These are phyloP conservation scores for Teleopsis dalmanni DNA, from an alignment of 1,140 invertebrate genomes.

Conservation along the genomic window DNA sequence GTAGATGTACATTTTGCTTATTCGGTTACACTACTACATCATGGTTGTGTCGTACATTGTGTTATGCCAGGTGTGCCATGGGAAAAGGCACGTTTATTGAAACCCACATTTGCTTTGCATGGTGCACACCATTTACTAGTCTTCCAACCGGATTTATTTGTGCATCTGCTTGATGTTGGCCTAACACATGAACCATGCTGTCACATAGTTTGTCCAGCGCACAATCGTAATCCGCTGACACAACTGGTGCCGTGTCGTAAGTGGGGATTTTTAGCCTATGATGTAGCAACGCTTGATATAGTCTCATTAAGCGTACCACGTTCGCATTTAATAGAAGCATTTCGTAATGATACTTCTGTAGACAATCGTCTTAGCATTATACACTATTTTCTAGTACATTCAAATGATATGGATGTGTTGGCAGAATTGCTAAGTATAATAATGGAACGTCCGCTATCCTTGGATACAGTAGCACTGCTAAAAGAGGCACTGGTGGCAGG, in stretches of 20 bases:
- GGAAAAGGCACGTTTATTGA: constrained; percentile 61
- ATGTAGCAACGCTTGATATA: constrained; percentile 63
- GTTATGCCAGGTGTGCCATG: constrained; percentile 71
- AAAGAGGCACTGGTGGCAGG: constrained; percentile 71
- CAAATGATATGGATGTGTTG: constrained; percentile 60
- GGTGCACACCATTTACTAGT: constrained; percentile 69
- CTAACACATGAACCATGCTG: constrained; percentile 70
- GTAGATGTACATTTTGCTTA: constrained; percentile 72
- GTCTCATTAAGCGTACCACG: constrained; percentile 56
- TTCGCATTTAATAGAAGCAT: constrained; percentile 57
- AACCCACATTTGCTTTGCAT: constrained; percentile 66
- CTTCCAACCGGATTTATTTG: constrained; percentile 67
- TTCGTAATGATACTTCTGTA: constrained; percentile 55
- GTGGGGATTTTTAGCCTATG: constrained; percentile 52
- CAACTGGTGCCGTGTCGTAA: constrained; percentile 57
- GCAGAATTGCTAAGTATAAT: constrained; percentile 48
- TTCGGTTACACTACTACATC: constrained; percentile 70
- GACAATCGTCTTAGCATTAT: constrained; percentile 67
- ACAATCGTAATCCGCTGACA: constrained; percentile 51
- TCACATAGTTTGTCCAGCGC: constrained; percentile 60
- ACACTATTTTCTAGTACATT: constrained; percentile 71
- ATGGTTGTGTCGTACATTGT: constrained; percentile 73
- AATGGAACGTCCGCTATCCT: constrained; percentile 32
- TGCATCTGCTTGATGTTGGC: constrained; percentile 72
- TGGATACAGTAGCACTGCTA: constrained; percentile 49